phyloP scores from a whole-genome alignment of 2,113 vertebrate species.

The Picathartes gymnocephalus region DNA sequence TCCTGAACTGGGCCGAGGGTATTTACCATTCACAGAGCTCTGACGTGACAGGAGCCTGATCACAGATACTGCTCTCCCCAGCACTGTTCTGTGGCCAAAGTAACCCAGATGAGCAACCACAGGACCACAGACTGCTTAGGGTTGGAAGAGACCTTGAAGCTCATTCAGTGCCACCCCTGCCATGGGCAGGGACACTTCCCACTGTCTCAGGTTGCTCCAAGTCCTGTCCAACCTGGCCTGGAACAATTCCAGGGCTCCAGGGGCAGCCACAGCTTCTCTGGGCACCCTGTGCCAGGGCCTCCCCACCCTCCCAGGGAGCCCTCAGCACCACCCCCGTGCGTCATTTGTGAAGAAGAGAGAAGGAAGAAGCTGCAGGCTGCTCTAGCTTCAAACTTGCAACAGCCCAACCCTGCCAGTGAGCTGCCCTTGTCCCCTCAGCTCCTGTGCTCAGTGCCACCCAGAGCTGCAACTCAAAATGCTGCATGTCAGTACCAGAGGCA shows the following conservation, averaged over 20 bases:
- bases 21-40: background rate
- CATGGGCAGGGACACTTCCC: background rate
- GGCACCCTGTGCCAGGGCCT: background rate
- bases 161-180: fast-evolving
- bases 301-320: fast-evolving
- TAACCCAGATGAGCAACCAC: background rate
- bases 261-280: background rate
- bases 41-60: background rate
- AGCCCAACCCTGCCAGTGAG: background rate
- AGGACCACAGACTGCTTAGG: background rate
- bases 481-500: background rate
- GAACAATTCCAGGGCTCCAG: background rate
- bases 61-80: background rate
- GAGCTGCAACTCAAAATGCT: background rate
- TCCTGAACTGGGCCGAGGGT: background rate
- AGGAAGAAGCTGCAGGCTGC: background rate
- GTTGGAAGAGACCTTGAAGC: background rate
- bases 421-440: background rate
- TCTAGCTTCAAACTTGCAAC: background rate
- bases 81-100: background rate
- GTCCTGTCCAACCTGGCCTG: background rate
- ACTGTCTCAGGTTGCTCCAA: background rate
- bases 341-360: background rate
- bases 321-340: background rate
- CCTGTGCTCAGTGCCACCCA: background rate